Evolutionary conservation across 2,888 invertebrate species (phyloP).

Genomic region (Chesias legatella): DNA sequence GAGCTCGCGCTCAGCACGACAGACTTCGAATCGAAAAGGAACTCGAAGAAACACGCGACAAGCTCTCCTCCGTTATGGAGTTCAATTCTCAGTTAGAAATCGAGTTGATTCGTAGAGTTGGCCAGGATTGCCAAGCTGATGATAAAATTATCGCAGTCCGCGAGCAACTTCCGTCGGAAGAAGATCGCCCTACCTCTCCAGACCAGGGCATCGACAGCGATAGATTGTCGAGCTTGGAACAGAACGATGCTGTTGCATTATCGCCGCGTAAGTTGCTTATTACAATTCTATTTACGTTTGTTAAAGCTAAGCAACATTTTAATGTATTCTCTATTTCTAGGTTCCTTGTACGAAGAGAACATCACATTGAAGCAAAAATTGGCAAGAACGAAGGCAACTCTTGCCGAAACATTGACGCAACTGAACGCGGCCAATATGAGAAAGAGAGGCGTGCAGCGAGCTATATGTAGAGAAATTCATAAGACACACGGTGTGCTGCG

Average conservation of each 20-base stretch:
- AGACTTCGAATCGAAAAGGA: slow-evolving; percentile 84
- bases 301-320: not conserved
- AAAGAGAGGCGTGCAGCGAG: slow-evolving; percentile 90
- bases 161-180: slow-evolving; percentile 53
- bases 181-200: slow-evolving; percentile 83
- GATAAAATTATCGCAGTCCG: slow-evolving; percentile 52
- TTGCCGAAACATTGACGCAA: slow-evolving; percentile 88
- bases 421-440: slow-evolving; percentile 88
- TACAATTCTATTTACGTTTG: not conserved
- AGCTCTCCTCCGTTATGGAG: slow-evolving; percentile 56
- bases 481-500: slow-evolving; percentile 89
- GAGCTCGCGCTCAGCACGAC: slow-evolving; percentile 86
- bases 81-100: slow-evolving; percentile 61
- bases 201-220: slow-evolving; percentile 96
- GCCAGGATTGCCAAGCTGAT: slow-evolving; percentile 44
- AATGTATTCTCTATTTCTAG: slow-evolving; percentile 40
- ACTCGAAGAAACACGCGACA: slow-evolving; percentile 77
- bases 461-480: slow-evolving; percentile 89
- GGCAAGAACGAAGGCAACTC: slow-evolving; percentile 84
- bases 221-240: slow-evolving; percentile 83
- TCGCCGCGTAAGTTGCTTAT: slow-evolving; percentile 62
- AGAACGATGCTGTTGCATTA: slow-evolving; percentile 67
- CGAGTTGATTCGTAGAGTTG: slow-evolving; percentile 68
- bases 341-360: slow-evolving; percentile 82
- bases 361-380: slow-evolving; percentile 85